Base-by-base conservation (phyloP, 2,888 invertebrate species). In the Melieria crassipennis region DNA sequence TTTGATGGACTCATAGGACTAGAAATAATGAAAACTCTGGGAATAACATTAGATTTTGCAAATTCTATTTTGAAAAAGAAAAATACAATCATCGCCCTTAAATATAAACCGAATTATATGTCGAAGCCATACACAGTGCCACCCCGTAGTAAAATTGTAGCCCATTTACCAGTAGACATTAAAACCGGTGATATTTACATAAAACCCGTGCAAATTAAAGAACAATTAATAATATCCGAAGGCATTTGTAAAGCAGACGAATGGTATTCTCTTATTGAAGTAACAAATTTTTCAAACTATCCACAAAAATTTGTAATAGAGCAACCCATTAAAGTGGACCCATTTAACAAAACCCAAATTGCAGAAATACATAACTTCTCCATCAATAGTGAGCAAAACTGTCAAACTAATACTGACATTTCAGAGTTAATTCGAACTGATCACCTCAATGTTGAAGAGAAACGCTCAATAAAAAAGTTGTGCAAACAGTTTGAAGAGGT, bases 41-140 rank as follows among this genome's bases (percentile, higher is more conserved):
- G 9, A 9, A 13, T 7, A 52, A 52, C 5, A 7, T n/a, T 52
- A 5, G 52, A 52, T 52, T 7, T 52, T n/a, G 4, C 5, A 52
- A 52, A 52, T 52, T 7, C 5, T 4, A 52, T 7, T 52, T 52
- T 52, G 9, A 5, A 7, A 7, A 52, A 11, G 13, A 9, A 7
- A 7, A 52, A 52, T 13, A 13, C 10, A n/a, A 58, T 5, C 5
- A 58, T 42, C 7, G 4, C 56, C 10, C 9, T 72, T 56, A 46
- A 73, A 69, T 7, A 7, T 7, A 52, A 52, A 65, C 71, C 71
- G 4, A 75, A 76, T 48, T 57, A 64, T 47, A 70, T 70, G 48
- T 75, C 74, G 16, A 69, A 67, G 58, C 48, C 48, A 16, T 71
- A 72, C 45, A 71, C 46, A 47, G 68, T 76, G 7, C 69, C 69